These are phyloP conservation scores for Bombus terrestris DNA, from an alignment of 1,140 invertebrate genomes.

Conservation along the genomic window DNA sequence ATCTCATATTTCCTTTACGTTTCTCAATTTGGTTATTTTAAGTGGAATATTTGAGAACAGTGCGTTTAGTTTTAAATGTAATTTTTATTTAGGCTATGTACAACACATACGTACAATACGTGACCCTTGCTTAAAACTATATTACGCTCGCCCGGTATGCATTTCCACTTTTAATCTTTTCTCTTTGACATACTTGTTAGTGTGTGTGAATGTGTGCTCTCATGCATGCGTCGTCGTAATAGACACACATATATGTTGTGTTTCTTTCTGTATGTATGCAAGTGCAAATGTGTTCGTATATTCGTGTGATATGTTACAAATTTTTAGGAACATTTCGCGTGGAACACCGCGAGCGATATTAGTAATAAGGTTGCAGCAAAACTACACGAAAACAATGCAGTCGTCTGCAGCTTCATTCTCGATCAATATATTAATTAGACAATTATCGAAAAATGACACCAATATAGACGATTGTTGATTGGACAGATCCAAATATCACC, in stretches of 20 bases:
- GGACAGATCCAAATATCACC: constrained; percentile 80
- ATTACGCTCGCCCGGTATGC: constrained; percentile 75
- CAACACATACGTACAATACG: constrained; percentile 83
- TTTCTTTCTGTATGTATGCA: not conserved
- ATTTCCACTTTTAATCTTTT: constrained; percentile 70
- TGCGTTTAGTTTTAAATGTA: constrained; percentile 79
- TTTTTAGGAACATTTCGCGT: constrained; percentile 82
- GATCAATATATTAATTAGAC: constrained; percentile 80
- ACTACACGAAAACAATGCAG: constrained; percentile 76
- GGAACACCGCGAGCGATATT: constrained; percentile 75
- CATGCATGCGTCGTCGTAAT: not conserved
- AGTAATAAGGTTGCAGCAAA: constrained; percentile 68
- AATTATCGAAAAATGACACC: constrained; percentile 82
- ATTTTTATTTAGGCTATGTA: constrained; percentile 83
- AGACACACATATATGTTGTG: not conserved
- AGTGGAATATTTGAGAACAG: not conserved
- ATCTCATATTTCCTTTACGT: too few species aligned
- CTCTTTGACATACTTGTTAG: constrained; percentile 48
- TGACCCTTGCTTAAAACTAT: constrained; percentile 81
- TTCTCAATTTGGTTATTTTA: not conserved
- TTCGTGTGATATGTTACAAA: constrained; percentile 81
- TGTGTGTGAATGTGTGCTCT: constrained; percentile 35
- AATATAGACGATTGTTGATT: constrained; percentile 81
- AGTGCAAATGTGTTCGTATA: constrained; percentile 26
- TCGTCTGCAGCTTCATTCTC: constrained; percentile 74